Evolutionary conservation across 2,113 vertebrate genomes (phyloP), one percentile per base, ranked within the genome.

Genomic region (Scolopax mira): DNA sequence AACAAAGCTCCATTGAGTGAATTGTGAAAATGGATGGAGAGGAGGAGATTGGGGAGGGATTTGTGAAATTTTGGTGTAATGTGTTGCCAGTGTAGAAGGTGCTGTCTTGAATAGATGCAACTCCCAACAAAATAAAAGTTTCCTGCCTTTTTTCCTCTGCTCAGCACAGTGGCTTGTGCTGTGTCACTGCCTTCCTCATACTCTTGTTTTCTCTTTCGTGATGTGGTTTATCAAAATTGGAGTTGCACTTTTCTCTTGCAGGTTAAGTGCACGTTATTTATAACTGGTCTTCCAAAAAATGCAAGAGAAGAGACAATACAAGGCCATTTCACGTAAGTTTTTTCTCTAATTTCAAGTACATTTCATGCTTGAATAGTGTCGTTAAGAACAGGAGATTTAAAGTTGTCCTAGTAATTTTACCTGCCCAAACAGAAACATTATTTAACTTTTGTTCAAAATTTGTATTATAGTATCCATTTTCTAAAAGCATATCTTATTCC

Each of bases 221-320:
- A 55, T 66, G 10, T 42, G 1, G 6, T 67, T 89, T 79, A 23
- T 70, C 41, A 52, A 75, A 85, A 75, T 35, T 30, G 12, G 30
- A 55, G 4, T 65, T 90, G 27, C 10, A 6, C 92, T 81, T 82
- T 82, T 96, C 27, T 78, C 42, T 92, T 79, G 15, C 80, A 99
- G 99, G 97, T 98, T 75, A 98, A 98, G 92, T 98, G 98, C 88
- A 98, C 98, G 0, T 95, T 99, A 78, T 99, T 99, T 96, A 94
- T 99, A 88, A 98, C 97, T 39, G 98, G 98, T 33, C 93, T 99
- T 52, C 98, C 99, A 51, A 98, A 97, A 97, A 87, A 93, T 3
- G 98, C 97, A 8, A 98, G 85, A 14, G 98, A 97, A 55, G 98
- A 99, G 81, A 79, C 8, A 1, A 58, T 99, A 62, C 98, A 98